phyloP scores from a whole-genome alignment of 2,797 vertebrate genomes.

The Lepus oiostolus region DNA sequence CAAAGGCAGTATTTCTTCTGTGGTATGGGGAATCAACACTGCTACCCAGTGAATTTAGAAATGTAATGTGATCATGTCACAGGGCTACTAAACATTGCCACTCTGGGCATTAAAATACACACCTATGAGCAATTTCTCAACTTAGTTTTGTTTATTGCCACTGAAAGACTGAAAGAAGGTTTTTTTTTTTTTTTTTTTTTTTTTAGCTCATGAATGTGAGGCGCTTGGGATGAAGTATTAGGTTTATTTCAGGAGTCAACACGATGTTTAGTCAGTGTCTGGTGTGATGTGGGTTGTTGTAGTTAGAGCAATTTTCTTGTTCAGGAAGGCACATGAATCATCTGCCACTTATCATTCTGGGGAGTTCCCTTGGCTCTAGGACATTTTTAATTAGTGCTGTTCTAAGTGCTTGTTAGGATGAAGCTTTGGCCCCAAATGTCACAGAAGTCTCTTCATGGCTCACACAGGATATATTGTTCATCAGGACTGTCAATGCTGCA shows the following conservation, averaged over 20 bases:
- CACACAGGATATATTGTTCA: not conserved
- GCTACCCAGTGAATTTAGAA: slow-evolving; percentile 1
- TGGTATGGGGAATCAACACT: not conserved
- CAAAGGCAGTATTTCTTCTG: not conserved
- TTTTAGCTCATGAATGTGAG: not conserved
- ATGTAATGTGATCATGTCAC: not conserved
- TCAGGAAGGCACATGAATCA: slow-evolving; percentile 17
- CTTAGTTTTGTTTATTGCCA: not conserved
- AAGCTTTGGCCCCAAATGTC: not conserved
- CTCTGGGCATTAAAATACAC: not conserved
- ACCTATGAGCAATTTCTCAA: not conserved
- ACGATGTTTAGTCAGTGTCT: not conserved
- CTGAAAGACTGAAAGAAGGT: not conserved
- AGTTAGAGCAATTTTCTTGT: slow-evolving; percentile 28
- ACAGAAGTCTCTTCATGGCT: not conserved
- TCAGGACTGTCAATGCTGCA: not conserved
- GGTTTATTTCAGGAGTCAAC: not conserved
- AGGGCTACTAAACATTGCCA: not conserved
- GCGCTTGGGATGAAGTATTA: not conserved
- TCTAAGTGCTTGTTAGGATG: not conserved
- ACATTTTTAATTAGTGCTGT: not conserved
- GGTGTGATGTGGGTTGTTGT: not conserved
- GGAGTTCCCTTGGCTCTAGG: not conserved
- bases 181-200: not conserved
- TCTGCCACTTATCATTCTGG: not conserved